Evolutionary conservation across 2,113 vertebrate species (phyloP).

Genomic region (Capreolus pygargus): DNA sequence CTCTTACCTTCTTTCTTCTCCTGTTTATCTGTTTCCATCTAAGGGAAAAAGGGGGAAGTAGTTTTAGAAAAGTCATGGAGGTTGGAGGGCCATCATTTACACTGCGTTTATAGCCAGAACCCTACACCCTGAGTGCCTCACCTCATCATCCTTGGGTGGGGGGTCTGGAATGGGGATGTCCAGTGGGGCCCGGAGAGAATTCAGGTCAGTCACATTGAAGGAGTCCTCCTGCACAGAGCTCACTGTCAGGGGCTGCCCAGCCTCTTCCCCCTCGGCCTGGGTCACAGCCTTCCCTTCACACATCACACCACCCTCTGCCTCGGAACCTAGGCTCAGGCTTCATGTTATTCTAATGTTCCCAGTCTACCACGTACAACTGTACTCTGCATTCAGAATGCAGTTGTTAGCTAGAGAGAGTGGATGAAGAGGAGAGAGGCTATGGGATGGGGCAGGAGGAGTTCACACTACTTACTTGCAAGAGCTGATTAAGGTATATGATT

Average conservation of each 20-base stretch:
- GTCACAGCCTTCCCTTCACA: not conserved
- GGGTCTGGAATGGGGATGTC: conserved; percentile 94
- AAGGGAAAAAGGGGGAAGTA: not conserved
- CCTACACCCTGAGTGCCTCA: conserved; percentile 57
- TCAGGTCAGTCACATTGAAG: conserved; percentile 83
- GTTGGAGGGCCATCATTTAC: not conserved
- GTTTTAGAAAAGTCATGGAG: conserved; percentile 18
- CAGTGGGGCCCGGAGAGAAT: conserved; percentile 83
- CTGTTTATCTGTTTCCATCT: conserved; percentile 92
- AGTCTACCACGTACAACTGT: not conserved
- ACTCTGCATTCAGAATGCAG: not conserved
- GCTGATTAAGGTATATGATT: conserved; percentile 83
- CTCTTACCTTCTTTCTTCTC: conserved; percentile 87
- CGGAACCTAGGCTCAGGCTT: not conserved
- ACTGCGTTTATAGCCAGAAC: not conserved
- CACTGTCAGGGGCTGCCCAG: conserved; percentile 21
- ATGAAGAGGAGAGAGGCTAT: not conserved
- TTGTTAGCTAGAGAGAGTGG: not conserved
- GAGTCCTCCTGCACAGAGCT: conserved; percentile 81
- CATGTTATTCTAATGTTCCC: not conserved
- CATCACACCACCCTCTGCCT: not conserved
- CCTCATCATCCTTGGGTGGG: conserved; percentile 89
- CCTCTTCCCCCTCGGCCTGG: not conserved
- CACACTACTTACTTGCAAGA: conserved; percentile 82
- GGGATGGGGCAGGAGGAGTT: not conserved